Evolutionary conservation across 2,113 vertebrate genomes (phyloP), one percentile per base, ranked within the genome.

Genomic region (Rhineura floridana): DNA sequence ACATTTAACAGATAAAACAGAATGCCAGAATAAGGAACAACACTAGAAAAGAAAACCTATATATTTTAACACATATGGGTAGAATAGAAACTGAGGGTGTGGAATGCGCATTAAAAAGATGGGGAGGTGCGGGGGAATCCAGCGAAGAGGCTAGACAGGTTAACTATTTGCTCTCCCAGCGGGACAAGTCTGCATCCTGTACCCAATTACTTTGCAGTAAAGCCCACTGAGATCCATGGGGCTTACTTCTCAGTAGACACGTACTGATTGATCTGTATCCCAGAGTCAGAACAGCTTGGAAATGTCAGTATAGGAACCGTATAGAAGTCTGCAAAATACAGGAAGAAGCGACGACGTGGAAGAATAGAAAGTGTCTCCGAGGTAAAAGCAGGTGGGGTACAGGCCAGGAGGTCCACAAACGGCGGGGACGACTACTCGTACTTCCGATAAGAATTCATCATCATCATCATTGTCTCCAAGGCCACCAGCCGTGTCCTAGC

Each of bases 391-490:
- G 36, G n/a, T 11, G 78, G 86, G 83, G 69, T 42, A 13, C 36
- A 48, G 12, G 69, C 1, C 10, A 11, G 55, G 59, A 42, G 23
- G 36, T 2, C 50, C 44, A 7, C n/a, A 39, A 25, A 15, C 44
- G 13, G 12, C 48, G 25, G 25, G 46, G 36, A 10, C 0, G 0
- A 21, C 1, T 13, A 8, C n/a, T 11, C 6, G 19, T 25, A 25
- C 30, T 46, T 46, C 6, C 17, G 42, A 8, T 9, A 4, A 10
- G 81, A 4, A 7, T 25, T 72, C 33, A 15, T 17, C 30, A 5
- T 19, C 4, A 13, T 72, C 46, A 15, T 25, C 46, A 25, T 19
- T 3, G 7, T 59, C 39, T 62, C 36, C 48, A 28, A n/a, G 39
- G 69, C 21, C 50, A 33, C 48, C 13, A 65, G 42, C 13, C 55